phyloP scores from a whole-genome alignment of 2,113 vertebrate genomes.

The Apodemus sylvaticus region DNA sequence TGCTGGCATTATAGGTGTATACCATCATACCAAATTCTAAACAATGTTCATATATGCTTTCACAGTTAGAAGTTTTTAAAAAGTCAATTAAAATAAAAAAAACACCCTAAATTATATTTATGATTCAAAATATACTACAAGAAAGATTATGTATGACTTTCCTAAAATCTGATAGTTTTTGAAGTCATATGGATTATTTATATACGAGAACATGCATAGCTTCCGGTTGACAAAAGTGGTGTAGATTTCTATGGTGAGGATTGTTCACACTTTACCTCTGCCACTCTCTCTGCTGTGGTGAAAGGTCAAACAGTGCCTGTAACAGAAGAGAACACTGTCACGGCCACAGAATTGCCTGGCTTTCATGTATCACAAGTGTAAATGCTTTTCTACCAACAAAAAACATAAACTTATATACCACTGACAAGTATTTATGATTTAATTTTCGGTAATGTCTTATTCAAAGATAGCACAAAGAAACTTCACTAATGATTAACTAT shows the following conservation, averaged over 20 bases:
- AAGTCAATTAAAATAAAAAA: slow-evolving; percentile 19
- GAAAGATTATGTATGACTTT: slow-evolving; percentile 24
- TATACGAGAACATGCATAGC: background rate
- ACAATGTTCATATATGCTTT: slow-evolving; percentile 1
- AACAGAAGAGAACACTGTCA: slow-evolving; percentile 75
- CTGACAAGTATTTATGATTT: slow-evolving; percentile 20
- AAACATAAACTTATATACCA: slow-evolving; percentile 10
- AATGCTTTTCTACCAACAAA: slow-evolving; percentile 6
- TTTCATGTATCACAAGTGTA: slow-evolving; percentile 15
- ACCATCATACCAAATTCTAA: background rate
- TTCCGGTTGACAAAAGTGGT: background rate
- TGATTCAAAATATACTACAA: background rate
- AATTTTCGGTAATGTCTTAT: slow-evolving; percentile 21
- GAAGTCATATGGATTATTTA: background rate
- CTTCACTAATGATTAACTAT: slow-evolving; percentile 8
- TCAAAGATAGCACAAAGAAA: slow-evolving; percentile 34
- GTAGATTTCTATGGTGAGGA: background rate
- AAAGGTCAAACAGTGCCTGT: slow-evolving; percentile 96
- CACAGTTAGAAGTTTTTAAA: background rate
- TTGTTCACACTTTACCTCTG: slow-evolving; percentile 90
- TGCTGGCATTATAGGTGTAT: background rate
- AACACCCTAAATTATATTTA: slow-evolving; percentile 12
- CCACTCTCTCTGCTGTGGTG: slow-evolving; percentile 93
- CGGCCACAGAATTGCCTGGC: background rate
- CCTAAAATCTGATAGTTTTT: slow-evolving; percentile 27